Evolutionary conservation across 2,888 invertebrate genomes (phyloP).

Genomic region (Atherix ibis): DNA sequence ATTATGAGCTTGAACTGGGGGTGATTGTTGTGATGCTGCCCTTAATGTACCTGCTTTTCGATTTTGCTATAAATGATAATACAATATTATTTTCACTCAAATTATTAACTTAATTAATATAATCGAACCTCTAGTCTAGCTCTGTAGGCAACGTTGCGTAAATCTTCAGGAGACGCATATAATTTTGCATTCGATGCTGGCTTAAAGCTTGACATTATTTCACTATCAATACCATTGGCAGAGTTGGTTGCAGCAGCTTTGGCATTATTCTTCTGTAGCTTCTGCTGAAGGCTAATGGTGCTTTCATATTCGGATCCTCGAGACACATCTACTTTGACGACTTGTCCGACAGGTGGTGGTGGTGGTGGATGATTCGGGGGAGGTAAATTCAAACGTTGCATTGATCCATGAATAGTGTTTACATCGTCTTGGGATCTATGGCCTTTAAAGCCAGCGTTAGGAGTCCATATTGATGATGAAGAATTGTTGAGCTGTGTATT

Average conservation of each 20-base stretch:
- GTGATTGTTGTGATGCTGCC: constrained; percentile 8
- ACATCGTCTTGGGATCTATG: constrained; percentile 60
- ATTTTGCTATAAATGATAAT: constrained; percentile 8
- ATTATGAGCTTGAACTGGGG: background rate
- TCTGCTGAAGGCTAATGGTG: constrained; percentile 27
- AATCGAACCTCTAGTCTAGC: constrained; percentile 31
- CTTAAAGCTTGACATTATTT: constrained; percentile 73
- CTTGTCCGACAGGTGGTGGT: constrained; percentile 56
- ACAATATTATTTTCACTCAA: background rate
- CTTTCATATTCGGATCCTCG: constrained; percentile 34
- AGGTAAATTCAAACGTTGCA: constrained; percentile 41
- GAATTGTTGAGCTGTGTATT: constrained; percentile 35
- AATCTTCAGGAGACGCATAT: constrained; percentile 77
- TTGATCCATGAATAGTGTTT: constrained; percentile 33
- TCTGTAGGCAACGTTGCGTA: constrained; percentile 54
- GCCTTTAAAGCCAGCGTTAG: constrained; percentile 30
- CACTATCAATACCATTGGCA: constrained; percentile 19
- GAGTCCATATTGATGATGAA: constrained; percentile 26
- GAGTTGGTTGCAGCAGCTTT: constrained; percentile 12
- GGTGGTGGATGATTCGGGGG: constrained; percentile 74
- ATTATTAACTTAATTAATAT: constrained; percentile 2
- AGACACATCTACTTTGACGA: constrained; percentile 50
- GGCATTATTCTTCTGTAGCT: constrained; percentile 26
- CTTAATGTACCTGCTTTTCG: constrained; percentile 10
- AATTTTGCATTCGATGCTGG: constrained; percentile 72